phyloP scores from a whole-genome alignment of 1,140 invertebrate genomes.

The Phymorhynchus buccinoides region DNA sequence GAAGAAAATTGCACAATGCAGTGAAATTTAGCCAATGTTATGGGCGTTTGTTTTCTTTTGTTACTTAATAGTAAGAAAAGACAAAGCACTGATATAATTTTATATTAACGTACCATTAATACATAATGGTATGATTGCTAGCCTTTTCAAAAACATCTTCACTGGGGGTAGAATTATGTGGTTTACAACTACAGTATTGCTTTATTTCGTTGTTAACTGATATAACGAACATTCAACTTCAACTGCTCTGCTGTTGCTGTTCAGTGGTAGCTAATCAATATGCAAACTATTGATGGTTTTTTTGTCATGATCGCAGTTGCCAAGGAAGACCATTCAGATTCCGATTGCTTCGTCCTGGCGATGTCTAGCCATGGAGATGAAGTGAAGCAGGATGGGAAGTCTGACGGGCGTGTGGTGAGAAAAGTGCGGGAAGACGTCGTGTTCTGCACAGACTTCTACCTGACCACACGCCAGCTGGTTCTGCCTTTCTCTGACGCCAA shows the following conservation, averaged over 20 bases:
- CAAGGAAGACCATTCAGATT: constrained; percentile 32
- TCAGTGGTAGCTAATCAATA: background rate
- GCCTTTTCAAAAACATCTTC: too few relatives aligned
- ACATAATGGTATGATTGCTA: too few relatives aligned
- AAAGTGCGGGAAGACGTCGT: constrained; percentile 47
- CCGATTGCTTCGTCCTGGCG: constrained; percentile 52
- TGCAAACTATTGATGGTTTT: background rate
- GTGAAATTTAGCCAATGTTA: too few relatives aligned
- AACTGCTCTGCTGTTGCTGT: too few relatives aligned
- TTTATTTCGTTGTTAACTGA: background rate
- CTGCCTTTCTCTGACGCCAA: constrained; percentile 80
- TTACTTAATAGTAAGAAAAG: too few relatives aligned
- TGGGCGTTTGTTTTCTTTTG: too few relatives aligned
- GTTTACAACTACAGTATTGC: too few relatives aligned
- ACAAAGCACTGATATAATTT: too few relatives aligned
- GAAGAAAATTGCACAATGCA: too few relatives aligned
- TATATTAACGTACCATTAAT: too few relatives aligned
- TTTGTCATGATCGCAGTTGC: background rate
- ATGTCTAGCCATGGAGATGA: constrained; percentile 88
- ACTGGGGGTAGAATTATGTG: too few relatives aligned
- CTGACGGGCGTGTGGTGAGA: constrained; percentile 74
- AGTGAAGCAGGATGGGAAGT: constrained; percentile 57
- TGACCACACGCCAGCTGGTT: constrained; percentile 81
- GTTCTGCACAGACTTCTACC: constrained; percentile 81
- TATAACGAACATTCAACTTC: too few relatives aligned